Base-by-base conservation (phyloP, 2,113 vertebrate genomes). In the Cheilinus undulatus region DNA sequence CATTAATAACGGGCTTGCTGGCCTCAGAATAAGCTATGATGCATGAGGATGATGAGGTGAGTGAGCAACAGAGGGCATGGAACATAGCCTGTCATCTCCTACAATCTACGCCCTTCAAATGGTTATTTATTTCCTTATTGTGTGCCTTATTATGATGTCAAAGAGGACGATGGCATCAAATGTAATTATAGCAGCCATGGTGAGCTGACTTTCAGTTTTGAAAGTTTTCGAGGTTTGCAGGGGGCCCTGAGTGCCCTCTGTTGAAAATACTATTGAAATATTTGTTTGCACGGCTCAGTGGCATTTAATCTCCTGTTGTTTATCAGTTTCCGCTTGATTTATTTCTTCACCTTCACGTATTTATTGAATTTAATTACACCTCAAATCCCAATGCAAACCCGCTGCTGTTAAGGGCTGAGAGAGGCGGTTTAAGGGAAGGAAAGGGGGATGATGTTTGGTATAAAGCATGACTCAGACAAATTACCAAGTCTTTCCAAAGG, bases 331-430 rank as follows among this genome's bases (percentile, higher is more conserved):
- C 85, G 83, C 92, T 91, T 94, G 93, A 94, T 94, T 93, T 93
- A 92, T 94, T 94, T 92, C 91, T 92, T 94, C 93, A 94, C 92
- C 92, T 93, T 94, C 82, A 84, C 88, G 91, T 92, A 92, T 93
- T 93, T 92, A 93, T 93, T 93, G 92, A 93, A 93, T 94, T 94
- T 94, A 94, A 94, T 94, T 94, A 94, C 92, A 92, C 86, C 90
- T 89, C 86, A 87, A 84, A 92, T 90, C 87, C 90, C 84, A 85
- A 77, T 78, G 86, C 83, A 87, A 89, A 86, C 83, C 79, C 72
- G 82, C 81, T 79, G 82, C 88, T 76, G 83, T 71, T 86, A 61
- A 69, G 77, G 76, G 65, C 67, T 50, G 56, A 68, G 84, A 54
- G 70, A 81, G 85, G 71, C 42, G 43, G 74, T 51, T 53, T 58